Conservation (phyloP, 2,888 invertebrate species). For the Spialia ferax region DNA sequence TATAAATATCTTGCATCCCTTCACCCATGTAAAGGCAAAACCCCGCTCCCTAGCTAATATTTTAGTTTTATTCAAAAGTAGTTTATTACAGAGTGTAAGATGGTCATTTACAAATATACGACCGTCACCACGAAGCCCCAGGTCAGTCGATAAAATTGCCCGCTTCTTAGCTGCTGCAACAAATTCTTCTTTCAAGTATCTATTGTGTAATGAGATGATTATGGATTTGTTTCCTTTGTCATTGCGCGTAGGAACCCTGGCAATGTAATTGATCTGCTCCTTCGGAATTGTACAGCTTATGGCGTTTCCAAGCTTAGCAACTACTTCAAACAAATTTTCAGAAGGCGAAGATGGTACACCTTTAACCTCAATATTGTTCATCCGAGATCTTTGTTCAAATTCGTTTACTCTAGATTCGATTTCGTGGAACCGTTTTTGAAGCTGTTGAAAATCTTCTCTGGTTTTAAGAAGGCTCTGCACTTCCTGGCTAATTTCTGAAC, state of each 20-base stretch:
- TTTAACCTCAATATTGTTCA: conserved; percentile 9
- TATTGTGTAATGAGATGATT: background rate
- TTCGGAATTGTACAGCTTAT: background rate
- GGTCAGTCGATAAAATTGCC: background rate
- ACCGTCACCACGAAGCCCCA: background rate
- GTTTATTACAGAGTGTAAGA: conserved; percentile 45
- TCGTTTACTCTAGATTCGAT: background rate
- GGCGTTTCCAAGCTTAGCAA: background rate
- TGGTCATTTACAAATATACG: conserved; percentile 44
- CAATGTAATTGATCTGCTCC: background rate
- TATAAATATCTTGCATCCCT: too few species aligned
- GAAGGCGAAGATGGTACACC: background rate
- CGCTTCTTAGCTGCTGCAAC: background rate
- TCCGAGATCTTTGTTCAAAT: background rate
- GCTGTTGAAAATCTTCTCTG: background rate
- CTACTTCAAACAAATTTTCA: background rate
- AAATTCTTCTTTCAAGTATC: background rate
- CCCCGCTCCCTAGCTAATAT: conserved; percentile 30
- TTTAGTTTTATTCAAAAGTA: conserved; percentile 45
- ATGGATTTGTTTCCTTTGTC: background rate
- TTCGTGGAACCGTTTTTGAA: background rate
- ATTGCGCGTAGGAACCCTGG: conserved; percentile 3
- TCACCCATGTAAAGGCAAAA: conserved; percentile 24
- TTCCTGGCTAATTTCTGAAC: background rate
- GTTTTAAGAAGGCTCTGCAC: background rate